phyloP scores from a whole-genome alignment of 2,113 vertebrate species.

The Vulpes vulpes region DNA sequence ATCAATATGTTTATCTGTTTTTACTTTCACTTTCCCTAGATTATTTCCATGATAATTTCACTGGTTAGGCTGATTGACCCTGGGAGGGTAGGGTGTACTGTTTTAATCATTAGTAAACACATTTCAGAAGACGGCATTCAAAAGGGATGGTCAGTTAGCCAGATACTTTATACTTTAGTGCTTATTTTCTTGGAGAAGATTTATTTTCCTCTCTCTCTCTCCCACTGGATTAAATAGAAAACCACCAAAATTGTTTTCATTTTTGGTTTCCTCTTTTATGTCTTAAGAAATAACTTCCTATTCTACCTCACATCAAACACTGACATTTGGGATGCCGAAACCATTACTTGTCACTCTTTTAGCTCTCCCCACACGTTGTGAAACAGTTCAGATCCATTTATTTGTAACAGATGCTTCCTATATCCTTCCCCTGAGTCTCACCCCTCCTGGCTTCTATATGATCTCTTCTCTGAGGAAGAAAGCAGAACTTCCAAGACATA shows the following conservation, averaged over 20 bases:
- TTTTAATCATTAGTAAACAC: not conserved
- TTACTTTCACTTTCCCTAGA: not conserved
- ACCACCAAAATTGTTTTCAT: not conserved
- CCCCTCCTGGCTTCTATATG: not conserved
- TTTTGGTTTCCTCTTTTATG: conserved; percentile 26
- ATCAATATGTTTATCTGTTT: not conserved
- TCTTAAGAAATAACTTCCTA: conserved; percentile 4
- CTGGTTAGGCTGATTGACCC: not conserved
- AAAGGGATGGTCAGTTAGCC: not conserved
- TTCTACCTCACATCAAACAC: not conserved
- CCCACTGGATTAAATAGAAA: not conserved
- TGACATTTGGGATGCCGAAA: not conserved
- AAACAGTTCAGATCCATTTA: not conserved
- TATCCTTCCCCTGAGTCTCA: not conserved
- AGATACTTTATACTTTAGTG: not conserved
- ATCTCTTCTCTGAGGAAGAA: conserved; percentile 45
- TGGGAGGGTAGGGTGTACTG: accelerated
- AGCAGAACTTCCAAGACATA: not conserved
- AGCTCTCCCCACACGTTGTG: not conserved
- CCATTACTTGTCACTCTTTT: not conserved
- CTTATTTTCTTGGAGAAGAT: not conserved
- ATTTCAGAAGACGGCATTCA: not conserved
- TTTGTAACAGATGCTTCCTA: not conserved
- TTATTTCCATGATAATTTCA: not conserved
- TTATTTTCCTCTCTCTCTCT: not conserved